These are phyloP conservation scores for Ooceraea biroi DNA, from an alignment of 1,140 invertebrate genomes.

Conservation along the genomic window DNA sequence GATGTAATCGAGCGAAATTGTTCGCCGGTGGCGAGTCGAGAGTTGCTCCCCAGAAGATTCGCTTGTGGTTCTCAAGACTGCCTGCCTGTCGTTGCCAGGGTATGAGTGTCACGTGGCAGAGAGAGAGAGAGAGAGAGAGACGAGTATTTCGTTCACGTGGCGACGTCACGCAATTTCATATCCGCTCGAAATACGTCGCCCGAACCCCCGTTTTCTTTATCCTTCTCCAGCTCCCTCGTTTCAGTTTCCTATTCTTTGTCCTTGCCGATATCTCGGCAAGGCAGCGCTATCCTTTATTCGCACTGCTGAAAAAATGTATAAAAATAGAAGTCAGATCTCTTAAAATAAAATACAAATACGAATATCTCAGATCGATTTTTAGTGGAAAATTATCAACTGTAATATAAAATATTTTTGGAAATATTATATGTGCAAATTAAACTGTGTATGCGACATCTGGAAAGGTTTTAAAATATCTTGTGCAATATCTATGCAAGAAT, in stretches of 20 bases:
- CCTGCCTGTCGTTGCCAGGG: conserved; percentile 11
- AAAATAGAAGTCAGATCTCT: neutral
- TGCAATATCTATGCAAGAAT: too few species aligned
- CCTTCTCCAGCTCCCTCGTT: neutral
- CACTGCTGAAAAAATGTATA: neutral
- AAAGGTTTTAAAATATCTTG: too few species aligned
- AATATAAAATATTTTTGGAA: too few species aligned
- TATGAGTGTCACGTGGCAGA: conserved; percentile 73
- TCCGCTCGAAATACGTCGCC: conserved; percentile 60
- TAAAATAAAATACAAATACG: neutral
- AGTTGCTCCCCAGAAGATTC: neutral
- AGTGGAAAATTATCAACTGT: neutral
- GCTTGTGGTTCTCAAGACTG: conserved; percentile 57
- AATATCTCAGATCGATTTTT: neutral
- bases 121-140: conserved; percentile 69
- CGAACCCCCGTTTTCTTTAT: neutral
- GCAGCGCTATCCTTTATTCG: neutral
- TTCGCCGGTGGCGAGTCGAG: conserved; percentile 44
- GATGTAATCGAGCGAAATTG: conserved; percentile 65
- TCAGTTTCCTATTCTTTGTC: conserved; percentile 6
- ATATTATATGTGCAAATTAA: too few species aligned
- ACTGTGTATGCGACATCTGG: too few species aligned
- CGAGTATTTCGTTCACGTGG: conserved; percentile 77
- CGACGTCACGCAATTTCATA: conserved; percentile 78
- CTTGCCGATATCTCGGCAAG: neutral